These are phyloP conservation scores for Leptinotarsa rubiginosa DNA, from an alignment of 2,888 invertebrate genomes.

Conservation along the genomic window DNA sequence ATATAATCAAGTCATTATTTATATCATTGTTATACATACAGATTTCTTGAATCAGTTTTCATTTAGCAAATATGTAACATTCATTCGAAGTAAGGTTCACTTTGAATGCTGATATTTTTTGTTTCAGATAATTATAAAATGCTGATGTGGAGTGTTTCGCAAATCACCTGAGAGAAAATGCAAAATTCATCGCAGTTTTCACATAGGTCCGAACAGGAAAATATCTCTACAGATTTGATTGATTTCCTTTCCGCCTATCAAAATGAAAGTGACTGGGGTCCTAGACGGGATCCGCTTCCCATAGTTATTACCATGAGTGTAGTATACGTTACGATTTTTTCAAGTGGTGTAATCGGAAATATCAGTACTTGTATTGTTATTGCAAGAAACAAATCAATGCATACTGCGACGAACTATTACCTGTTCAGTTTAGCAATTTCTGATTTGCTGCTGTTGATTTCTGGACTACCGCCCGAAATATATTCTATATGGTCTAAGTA, in stretches of 20 bases:
- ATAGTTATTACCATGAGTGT: slow-evolving; percentile 76
- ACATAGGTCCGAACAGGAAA: neutral
- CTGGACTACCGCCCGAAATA: slow-evolving; percentile 85
- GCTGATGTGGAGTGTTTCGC: neutral
- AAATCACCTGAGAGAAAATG: neutral
- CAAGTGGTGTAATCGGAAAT: slow-evolving; percentile 83
- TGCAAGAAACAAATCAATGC: slow-evolving; percentile 81
- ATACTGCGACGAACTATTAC: slow-evolving; percentile 87
- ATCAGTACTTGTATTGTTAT: slow-evolving; percentile 84
- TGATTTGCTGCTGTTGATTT: slow-evolving; percentile 78
- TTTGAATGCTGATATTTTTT: neutral
- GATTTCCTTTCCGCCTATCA: neutral
- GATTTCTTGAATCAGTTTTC: too few species aligned
- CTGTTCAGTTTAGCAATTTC: slow-evolving; percentile 83
- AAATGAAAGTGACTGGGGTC: slow-evolving; percentile 56
- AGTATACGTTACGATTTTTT: slow-evolving; percentile 76
- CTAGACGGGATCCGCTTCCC: slow-evolving; percentile 70
- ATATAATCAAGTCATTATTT: too few species aligned
- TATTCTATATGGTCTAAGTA: slow-evolving; percentile 81
- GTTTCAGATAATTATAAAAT: neutral
- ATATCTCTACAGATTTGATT: neutral
- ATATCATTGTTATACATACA: too few species aligned
- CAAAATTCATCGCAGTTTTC: neutral
- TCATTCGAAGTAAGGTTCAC: too few species aligned
- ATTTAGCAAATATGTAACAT: too few species aligned